These are phyloP conservation scores for Priapulus caudatus DNA, from an alignment of 2,888 invertebrate genomes.

Conservation along the genomic window DNA sequence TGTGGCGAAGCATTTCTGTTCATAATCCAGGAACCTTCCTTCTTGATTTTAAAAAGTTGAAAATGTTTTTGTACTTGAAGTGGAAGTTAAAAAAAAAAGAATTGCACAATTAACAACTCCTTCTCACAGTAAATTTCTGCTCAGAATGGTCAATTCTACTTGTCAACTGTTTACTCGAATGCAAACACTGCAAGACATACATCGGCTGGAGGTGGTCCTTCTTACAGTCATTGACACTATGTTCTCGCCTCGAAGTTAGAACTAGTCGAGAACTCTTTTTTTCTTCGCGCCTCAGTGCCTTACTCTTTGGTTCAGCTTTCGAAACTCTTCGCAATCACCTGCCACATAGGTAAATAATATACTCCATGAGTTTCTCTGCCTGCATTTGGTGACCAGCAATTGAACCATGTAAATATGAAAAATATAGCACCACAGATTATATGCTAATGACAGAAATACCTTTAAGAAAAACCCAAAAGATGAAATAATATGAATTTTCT, in stretches of 20 bases:
- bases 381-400: no score
- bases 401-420: no score
- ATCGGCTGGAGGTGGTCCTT: slow-evolving; percentile 95
- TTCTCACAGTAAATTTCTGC: no score
- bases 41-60: not conserved
- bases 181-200: slow-evolving; percentile 28
- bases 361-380: no score
- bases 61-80: not conserved
- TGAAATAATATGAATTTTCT: no score
- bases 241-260: slow-evolving; percentile 86
- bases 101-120: no score
- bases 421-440: no score
- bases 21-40: not conserved
- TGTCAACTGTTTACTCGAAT: no score
- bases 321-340: slow-evolving; percentile 96
- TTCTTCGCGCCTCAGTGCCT: slow-evolving; percentile 84
- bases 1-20: not conserved
- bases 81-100: no score
- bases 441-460: no score
- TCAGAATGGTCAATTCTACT: no score
- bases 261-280: slow-evolving; percentile 87
- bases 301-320: slow-evolving; percentile 84
- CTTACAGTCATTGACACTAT: slow-evolving; percentile 97
- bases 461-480: no score
- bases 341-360: slow-evolving; percentile 40